Evolutionary conservation across 2,797 vertebrate species (phyloP).

Genomic region (Rhynchotus rufescens): DNA sequence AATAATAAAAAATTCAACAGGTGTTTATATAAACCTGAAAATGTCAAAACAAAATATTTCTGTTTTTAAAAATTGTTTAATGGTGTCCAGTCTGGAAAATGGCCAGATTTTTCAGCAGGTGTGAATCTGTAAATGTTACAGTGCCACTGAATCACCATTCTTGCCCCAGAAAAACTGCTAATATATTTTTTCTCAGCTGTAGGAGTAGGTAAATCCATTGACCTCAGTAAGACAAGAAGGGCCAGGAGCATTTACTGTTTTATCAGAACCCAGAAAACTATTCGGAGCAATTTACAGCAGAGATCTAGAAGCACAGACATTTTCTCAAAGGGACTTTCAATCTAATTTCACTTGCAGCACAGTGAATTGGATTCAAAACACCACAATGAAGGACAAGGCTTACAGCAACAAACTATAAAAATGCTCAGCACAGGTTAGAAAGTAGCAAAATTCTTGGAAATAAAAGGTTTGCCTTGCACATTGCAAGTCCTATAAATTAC

Average conservation of each 20-base stretch:
- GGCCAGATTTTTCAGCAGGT: neutral
- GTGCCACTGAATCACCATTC: neutral
- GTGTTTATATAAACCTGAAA: neutral
- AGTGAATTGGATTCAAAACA: neutral
- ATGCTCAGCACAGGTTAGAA: neutral
- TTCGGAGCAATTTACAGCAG: neutral
- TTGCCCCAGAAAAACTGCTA: conserved; percentile 3
- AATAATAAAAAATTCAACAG: neutral
- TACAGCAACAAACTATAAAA: neutral
- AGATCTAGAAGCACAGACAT: neutral
- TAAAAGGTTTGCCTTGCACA: neutral
- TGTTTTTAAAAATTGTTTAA: neutral
- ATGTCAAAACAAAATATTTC: neutral
- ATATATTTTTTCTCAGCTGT: neutral
- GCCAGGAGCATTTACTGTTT: neutral
- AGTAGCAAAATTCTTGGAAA: neutral
- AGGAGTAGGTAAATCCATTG: neutral
- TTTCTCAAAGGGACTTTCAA: neutral
- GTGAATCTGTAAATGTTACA: neutral
- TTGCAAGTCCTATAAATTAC: neutral
- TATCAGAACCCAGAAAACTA: neutral
- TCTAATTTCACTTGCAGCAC: neutral
- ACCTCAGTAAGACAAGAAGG: neutral
- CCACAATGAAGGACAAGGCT: neutral
- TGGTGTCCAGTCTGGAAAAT: neutral